phyloP scores from a whole-genome alignment of 2,888 invertebrate genomes.

The Imbricaverruca yamaguchii region DNA sequence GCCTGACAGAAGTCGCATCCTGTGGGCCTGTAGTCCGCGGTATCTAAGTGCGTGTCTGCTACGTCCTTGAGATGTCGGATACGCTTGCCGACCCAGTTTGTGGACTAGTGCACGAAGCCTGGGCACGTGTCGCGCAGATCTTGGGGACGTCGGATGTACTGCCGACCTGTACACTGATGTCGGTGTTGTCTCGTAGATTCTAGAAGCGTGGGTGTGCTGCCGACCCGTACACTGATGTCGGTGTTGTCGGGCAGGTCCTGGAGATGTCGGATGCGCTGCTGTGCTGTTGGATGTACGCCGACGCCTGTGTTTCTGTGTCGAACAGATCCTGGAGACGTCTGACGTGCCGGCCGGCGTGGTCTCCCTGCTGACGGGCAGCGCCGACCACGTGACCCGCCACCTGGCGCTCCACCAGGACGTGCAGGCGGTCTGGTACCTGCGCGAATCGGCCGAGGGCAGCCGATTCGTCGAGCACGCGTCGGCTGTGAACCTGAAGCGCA shows the following conservation, averaged over 20 bases:
- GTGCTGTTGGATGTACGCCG: too few species aligned
- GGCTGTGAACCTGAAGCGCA: constrained; percentile 42
- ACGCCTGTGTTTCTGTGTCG: not conserved
- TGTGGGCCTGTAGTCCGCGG: too few species aligned
- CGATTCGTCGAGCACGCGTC: constrained; percentile 41
- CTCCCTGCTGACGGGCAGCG: constrained; percentile 43
- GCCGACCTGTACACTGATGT: too few species aligned
- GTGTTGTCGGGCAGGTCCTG: not conserved
- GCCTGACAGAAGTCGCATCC: too few species aligned
- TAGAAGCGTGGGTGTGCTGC: too few species aligned
- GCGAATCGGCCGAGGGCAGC: not conserved
- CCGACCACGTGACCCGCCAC: constrained; percentile 41
- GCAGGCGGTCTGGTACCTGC: constrained; percentile 36
- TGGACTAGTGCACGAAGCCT: too few species aligned
- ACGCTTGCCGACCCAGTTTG: not conserved
- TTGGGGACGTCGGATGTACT: too few species aligned
- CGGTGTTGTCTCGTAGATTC: too few species aligned
- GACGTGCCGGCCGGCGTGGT: constrained; percentile 45
- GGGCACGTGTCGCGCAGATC: too few species aligned
- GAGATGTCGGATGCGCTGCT: not conserved
- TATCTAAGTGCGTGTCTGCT: not conserved
- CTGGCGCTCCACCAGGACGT: constrained; percentile 43
- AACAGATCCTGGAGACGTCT: constrained; percentile 43
- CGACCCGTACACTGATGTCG: too few species aligned
- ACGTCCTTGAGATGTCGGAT: too few species aligned